Evolutionary conservation across 2,888 invertebrate species (phyloP), one percentile per base, ranked within the genome.

Genomic region (Pheosia tremula): DNA sequence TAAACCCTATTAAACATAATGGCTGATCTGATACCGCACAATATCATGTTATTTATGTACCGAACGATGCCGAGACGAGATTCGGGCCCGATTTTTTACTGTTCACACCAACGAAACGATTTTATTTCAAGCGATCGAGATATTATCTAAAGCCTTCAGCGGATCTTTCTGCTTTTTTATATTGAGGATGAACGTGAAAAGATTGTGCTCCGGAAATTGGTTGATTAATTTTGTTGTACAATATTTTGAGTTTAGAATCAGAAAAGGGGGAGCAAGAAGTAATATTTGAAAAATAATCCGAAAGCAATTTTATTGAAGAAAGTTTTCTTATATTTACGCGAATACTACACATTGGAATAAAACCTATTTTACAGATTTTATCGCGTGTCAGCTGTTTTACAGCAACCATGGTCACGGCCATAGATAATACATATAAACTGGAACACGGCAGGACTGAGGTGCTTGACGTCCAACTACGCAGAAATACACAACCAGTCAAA

Each of bases 11-110:
- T 57, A 53, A 54, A 57, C 64, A 50, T 50, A 50, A 50, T 50
- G 50, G 13, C 50, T 50, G 50, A 50, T 13, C 50, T 50, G 24
- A 59, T 63, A 64, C 68, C 59, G 66, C 72, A 53, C 64, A 71
- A 64, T 69, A 65, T 60, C 52, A 56, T 59, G 60, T 70, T 70
- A 70, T 65, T 62, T 68, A 72, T 72, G 69, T 60, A 60, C 52
- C 60, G 49, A 56, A 62, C 69, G 69, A 69, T 69, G 61, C 45
- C 49, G 59, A 50, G 62, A 59, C 60, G 24, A 56, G 65, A 65
- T 65, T 61, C 53, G 2, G 24, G 61, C 58, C 62, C 64, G 62
- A 60, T 69, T 65, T 64, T 71, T 69, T 57, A 54, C 54, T 58
- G 57, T 57, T 69, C 65, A 65, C 61, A 58, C 59, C 47, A 56